Base-by-base conservation (phyloP, 2,113 vertebrate genomes). In the Megatriorchis doriae region DNA sequence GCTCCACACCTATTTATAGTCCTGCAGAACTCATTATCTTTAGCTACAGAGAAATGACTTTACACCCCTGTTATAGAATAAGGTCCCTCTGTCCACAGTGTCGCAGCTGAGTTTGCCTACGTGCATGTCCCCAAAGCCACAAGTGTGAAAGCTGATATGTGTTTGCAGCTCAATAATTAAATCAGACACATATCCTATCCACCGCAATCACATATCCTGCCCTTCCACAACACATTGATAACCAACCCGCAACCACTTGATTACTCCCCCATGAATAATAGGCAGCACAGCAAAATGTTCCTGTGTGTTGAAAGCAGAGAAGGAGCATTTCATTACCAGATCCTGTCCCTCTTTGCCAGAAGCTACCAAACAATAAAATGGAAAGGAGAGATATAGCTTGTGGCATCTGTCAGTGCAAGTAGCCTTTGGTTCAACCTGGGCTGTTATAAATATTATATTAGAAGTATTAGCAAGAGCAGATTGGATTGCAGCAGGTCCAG, bases 371-470 rank as follows among this genome's bases (percentile, higher is more conserved):
- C 78, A 81, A 86, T 97, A 96, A 97, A 97, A 93, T 21, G 81
- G 74, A 93, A 94, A 93, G 81, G 55, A 95, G 81, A 96, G 94
- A 92, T 82, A 95, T 56, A 81, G 93, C 91, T 86, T 73, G 74
- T 95, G 93, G 91, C 93, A 90, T 96, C 95, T 97, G 91, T 95
- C 87, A 94, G 94, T 71, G 90, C 43, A 81, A 94, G 94, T 71
- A 95, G 94, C 94, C 94, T 66, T 94, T 93, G 81, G 67, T 97
- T 97, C 94, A 94, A 96, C 95, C 87, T 88, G 74, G 52, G 79
- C 87, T 0, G 91, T 94, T 96, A 97, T 97, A 97, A 97, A 97
- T 97, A 97, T 96, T 97, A 91, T 97, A 97, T 96, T 94, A 95
- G 91, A 96, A 83, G 87, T 88, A 97, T 96, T 97, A 97, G 97